Conservation (phyloP, 1,140 invertebrate genomes). For the Penaeus vannamei region DNA sequence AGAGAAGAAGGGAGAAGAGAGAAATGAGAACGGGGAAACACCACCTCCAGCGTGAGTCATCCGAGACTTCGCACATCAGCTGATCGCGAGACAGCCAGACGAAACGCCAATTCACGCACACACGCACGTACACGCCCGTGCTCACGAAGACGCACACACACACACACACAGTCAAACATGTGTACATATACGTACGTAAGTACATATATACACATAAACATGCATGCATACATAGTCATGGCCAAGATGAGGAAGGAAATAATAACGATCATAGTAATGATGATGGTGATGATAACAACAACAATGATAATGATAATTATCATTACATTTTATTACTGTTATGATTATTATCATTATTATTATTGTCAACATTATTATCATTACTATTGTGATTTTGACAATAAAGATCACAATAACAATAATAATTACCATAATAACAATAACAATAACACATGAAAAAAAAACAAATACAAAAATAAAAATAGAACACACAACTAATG, state of each 20-base stretch:
- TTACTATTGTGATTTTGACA: background rate
- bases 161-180: background rate
- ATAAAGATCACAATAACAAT: background rate
- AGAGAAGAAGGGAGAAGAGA: too few relatives aligned
- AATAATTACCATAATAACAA: too few relatives aligned
- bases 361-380: background rate
- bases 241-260: background rate
- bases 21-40: too few relatives aligned
- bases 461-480: too few relatives aligned
- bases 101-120: background rate
- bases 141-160: background rate
- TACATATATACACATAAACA: background rate
- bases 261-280: too few relatives aligned
- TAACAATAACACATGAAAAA: too few relatives aligned
- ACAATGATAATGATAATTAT: background rate
- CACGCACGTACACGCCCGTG: background rate
- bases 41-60: too few relatives aligned
- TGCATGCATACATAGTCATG: background rate
- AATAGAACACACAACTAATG: too few relatives aligned
- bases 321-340: background rate
- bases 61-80: background rate
- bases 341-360: background rate
- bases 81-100: background rate
- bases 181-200: background rate
- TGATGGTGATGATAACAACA: too few relatives aligned